Conservation (phyloP, 2,888 invertebrate genomes). For the Latheticus oryzae region DNA sequence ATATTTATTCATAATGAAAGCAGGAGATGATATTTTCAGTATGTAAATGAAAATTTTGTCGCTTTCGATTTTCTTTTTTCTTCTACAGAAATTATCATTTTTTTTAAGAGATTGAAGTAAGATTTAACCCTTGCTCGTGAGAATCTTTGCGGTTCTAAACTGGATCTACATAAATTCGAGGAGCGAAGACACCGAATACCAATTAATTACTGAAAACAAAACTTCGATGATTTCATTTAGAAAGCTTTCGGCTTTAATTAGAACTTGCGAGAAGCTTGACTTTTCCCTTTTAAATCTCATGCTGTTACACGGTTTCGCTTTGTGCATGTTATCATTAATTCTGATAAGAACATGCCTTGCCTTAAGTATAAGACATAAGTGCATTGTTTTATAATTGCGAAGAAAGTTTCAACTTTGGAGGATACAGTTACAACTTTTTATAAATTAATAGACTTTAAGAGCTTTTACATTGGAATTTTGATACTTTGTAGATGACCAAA, state of each 20-base stretch:
- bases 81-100: no score
- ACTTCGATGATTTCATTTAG: conserved; percentile 22
- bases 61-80: conserved; percentile 12
- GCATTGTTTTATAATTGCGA: no score
- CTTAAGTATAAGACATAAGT: no score
- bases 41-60: conserved; percentile 7
- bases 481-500: conserved; percentile 1
- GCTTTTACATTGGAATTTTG: conserved; percentile 8
- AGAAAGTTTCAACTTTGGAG: no score
- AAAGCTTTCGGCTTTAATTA: conserved; percentile 15
- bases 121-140: no score
- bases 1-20: conserved; percentile 13
- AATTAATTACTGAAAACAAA: conserved; percentile 20
- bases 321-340: conserved; percentile 19
- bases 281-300: conserved; percentile 4
- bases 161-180: no score
- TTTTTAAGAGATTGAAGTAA: no score
- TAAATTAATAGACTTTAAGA: conserved; percentile 21
- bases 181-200: not conserved
- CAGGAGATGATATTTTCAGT: conserved; percentile 7
- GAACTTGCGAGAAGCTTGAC: conserved; percentile 3
- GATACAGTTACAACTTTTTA: no score
- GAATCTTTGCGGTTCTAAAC: no score
- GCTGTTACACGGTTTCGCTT: conserved; percentile 6
- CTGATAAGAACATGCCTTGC: conserved; percentile 7